Evolutionary conservation across 1,140 invertebrate species (phyloP).

Genomic region (Agraylea sexmaculata): DNA sequence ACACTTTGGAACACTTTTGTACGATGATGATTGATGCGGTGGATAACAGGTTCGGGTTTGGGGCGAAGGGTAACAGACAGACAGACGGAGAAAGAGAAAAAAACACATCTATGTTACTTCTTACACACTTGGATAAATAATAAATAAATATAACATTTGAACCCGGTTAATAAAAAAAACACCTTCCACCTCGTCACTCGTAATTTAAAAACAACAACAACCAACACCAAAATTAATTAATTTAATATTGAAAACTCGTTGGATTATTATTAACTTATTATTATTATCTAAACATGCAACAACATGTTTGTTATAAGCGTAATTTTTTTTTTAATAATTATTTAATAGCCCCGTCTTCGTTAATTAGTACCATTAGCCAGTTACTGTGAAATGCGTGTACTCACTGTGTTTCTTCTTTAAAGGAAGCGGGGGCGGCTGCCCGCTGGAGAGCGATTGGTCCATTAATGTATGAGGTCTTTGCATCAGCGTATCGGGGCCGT

Average conservation of each 20-base stretch:
- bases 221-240: neutral
- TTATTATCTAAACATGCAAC: neutral
- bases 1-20: constrained; percentile 83
- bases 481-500: constrained; percentile 24
- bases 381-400: constrained; percentile 32
- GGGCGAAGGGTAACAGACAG: constrained; percentile 13
- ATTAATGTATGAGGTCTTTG: constrained; percentile 36
- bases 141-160: too few species aligned
- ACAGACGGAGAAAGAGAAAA: too few species aligned
- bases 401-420: constrained; percentile 89
- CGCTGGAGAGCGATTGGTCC: constrained; percentile 35
- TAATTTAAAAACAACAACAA: too few species aligned
- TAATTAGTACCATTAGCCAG: neutral
- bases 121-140: too few species aligned
- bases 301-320: neutral
- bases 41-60: constrained; percentile 9
- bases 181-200: too few species aligned
- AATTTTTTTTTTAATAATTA: neutral
- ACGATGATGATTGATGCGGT: constrained; percentile 15
- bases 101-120: constrained; percentile 21
- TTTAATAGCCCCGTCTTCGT: too few species aligned
- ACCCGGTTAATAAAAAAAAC: too few species aligned
- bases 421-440: constrained; percentile 75
- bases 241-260: neutral
- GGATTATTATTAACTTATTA: neutral